These are phyloP conservation scores for Gymnocheta viridis DNA, from an alignment of 2,888 invertebrate species.

Conservation along the genomic window DNA sequence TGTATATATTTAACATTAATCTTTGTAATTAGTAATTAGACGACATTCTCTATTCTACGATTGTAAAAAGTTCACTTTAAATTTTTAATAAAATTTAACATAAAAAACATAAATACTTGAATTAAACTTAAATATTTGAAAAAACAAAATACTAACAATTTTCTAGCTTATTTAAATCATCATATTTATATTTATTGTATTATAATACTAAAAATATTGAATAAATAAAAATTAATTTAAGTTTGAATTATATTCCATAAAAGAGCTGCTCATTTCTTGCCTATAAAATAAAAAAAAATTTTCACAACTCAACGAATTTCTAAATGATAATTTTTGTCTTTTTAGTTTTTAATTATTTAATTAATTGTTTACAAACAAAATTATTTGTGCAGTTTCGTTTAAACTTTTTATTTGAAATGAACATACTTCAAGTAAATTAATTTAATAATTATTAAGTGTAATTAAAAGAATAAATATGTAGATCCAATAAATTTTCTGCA, in stretches of 20 bases:
- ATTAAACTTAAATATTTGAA: constrained; percentile 20
- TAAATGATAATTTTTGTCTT: constrained; percentile 10
- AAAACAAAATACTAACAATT: constrained; percentile 24
- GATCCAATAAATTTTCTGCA: constrained; percentile 40
- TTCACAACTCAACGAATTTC: constrained; percentile 48
- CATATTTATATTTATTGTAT: constrained; percentile 46
- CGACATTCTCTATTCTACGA: constrained; percentile 7
- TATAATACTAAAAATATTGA: constrained; percentile 28
- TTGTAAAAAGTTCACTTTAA: constrained; percentile 59
- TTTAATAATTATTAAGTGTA: constrained; percentile 45
- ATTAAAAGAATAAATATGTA: constrained; percentile 40
- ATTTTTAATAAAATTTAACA: not conserved
- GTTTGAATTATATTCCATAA: constrained; percentile 13
- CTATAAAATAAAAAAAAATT: constrained; percentile 28
- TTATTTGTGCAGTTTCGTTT: constrained; percentile 13
- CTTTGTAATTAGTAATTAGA: not conserved
- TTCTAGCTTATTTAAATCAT: constrained; percentile 39
- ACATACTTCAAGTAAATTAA: constrained; percentile 40
- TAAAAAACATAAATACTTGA: constrained; percentile 5
- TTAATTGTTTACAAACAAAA: constrained; percentile 7
- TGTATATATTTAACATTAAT: constrained; percentile 57
- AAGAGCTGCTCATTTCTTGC: constrained; percentile 52
- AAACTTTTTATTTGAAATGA: constrained; percentile 19
- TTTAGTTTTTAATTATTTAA: constrained; percentile 6
- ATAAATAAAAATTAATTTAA: constrained; percentile 8